Conservation (phyloP, 2,113 vertebrate genomes). For the Brevimyrus niger region DNA sequence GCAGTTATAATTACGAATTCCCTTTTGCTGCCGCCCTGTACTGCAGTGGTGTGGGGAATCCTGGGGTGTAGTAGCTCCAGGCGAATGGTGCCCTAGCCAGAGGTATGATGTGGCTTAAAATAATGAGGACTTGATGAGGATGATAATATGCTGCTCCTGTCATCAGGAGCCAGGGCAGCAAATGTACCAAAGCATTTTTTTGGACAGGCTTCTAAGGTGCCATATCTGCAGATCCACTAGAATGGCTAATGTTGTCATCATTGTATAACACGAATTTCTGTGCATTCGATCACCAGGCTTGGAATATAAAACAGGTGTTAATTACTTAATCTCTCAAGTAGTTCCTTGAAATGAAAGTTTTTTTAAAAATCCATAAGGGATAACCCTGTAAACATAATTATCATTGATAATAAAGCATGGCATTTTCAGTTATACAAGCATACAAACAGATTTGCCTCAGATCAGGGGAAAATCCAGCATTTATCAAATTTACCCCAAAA, state of each 20-base stretch:
- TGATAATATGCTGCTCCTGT: not conserved
- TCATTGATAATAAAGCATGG: not conserved
- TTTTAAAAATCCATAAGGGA: not conserved
- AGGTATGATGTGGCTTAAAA: not conserved
- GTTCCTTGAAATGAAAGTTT: not conserved
- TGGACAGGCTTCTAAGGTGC: not conserved
- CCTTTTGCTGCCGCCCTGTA: not conserved
- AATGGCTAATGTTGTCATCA: not conserved
- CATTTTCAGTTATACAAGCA: not conserved
- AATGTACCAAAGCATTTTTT: not conserved
- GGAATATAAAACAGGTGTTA: not conserved
- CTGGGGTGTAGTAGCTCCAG: not conserved
- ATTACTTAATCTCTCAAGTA: not conserved
- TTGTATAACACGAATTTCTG: not conserved
- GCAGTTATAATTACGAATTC: not conserved
- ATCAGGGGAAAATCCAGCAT: not conserved
- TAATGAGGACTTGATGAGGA: not conserved
- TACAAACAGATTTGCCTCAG: not conserved
- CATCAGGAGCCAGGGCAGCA: not conserved
- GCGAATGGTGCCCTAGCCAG: not conserved
- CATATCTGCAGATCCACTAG: not conserved
- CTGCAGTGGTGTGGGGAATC: not conserved
- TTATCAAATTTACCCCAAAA: not conserved
- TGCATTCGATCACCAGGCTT: not conserved
- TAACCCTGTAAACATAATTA: not conserved